phyloP scores from a whole-genome alignment of 2,888 invertebrate genomes.

The Drosophila quinaria region DNA sequence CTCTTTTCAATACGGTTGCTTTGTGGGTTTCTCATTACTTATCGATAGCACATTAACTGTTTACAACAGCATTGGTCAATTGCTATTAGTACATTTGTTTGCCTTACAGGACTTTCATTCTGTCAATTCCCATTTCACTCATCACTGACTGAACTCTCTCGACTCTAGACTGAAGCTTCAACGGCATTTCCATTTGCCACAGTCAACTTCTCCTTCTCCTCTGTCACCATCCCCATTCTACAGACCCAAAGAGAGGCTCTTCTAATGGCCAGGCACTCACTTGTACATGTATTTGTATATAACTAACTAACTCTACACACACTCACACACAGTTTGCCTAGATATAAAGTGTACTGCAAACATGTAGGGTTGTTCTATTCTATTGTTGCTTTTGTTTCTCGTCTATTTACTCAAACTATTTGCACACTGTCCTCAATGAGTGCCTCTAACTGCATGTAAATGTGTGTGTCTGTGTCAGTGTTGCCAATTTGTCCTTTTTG shows the following conservation, averaged over 20 bases:
- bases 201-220: background rate
- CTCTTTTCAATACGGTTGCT: background rate
- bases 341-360: conserved; percentile 67
- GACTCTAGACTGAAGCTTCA: background rate
- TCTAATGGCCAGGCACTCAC: conserved; percentile 55
- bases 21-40: conserved; percentile 11
- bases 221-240: conserved; percentile 4
- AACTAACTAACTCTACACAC: conserved; percentile 63
- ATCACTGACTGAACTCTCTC: conserved; percentile 1
- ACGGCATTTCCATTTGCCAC: conserved; percentile 8
- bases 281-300: conserved; percentile 74
- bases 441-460: conserved; percentile 19
- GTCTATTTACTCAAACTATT: conserved; percentile 73
- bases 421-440: conserved; percentile 38
- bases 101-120: conserved; percentile 33
- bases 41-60: conserved; percentile 39
- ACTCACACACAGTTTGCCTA: conserved; percentile 13
- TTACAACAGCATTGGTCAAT: conserved; percentile 25
- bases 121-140: conserved; percentile 45
- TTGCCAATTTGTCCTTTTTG: no score
- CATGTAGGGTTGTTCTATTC: conserved; percentile 47
- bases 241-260: conserved; percentile 31
- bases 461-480: background rate
- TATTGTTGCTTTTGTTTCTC: conserved; percentile 39
- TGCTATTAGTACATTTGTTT: conserved; percentile 45